These are phyloP conservation scores for Polymixis flavicincta DNA, from an alignment of 2,888 invertebrate species.

Conservation along the genomic window DNA sequence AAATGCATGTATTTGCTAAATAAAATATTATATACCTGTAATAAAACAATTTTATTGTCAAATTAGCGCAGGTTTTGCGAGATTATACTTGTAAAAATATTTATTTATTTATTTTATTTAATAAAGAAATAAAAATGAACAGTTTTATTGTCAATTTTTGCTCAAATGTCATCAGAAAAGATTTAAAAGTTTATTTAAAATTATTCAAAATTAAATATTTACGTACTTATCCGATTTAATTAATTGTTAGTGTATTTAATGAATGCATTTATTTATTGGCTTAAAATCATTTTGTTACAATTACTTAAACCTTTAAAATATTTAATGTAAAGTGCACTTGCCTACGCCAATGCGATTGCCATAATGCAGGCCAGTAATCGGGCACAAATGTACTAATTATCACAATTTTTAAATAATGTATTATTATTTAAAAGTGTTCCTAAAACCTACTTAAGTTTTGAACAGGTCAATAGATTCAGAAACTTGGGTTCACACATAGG, in stretches of 20 bases:
- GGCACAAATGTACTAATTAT: slow-evolving; percentile 26
- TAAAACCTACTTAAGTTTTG: slow-evolving; percentile 33
- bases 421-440: slow-evolving; percentile 52
- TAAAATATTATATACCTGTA: slow-evolving; percentile 39
- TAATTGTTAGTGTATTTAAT: slow-evolving; percentile 35
- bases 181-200: slow-evolving; percentile 1
- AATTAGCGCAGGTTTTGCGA: slow-evolving; percentile 49
- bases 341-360: slow-evolving; percentile 57
- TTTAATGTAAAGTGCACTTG: slow-evolving; percentile 42
- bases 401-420: slow-evolving; percentile 18
- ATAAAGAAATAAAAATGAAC: slow-evolving; percentile 17
- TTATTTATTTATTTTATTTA: slow-evolving; percentile 40
- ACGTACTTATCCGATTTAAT: slow-evolving; percentile 32
- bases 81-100: slow-evolving; percentile 40
- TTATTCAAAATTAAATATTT: slow-evolving; percentile 15
- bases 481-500: slow-evolving; percentile 4
- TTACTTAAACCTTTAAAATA: slow-evolving; percentile 4
- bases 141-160: slow-evolving; percentile 56
- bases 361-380: slow-evolving; percentile 48
- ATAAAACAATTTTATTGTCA: slow-evolving; percentile 31
- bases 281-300: slow-evolving; percentile 17
- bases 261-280: slow-evolving; percentile 55
- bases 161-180: slow-evolving; percentile 53
- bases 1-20: slow-evolving; percentile 51
- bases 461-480: slow-evolving; percentile 12